These are phyloP conservation scores for Drosophila diplacantha DNA, from an alignment of 2,888 invertebrate genomes.

Conservation along the genomic window DNA sequence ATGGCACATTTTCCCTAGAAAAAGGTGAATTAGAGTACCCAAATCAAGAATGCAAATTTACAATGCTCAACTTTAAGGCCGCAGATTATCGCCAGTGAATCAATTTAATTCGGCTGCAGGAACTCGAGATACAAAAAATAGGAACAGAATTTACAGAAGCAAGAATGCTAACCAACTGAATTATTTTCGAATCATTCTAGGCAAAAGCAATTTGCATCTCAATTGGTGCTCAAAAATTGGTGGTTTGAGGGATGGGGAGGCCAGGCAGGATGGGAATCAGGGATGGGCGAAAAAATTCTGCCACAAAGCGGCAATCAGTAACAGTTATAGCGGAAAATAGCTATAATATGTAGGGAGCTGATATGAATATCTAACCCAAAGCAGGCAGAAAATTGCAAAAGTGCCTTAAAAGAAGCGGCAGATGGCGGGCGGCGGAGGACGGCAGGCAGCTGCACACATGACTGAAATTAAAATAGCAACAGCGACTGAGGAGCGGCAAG, in stretches of 20 bases:
- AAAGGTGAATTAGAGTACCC: background rate
- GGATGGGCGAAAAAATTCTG: conserved; percentile 33
- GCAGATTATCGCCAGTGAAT: conserved; percentile 51
- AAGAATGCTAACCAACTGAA: conserved; percentile 57
- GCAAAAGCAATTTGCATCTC: conserved; percentile 69
- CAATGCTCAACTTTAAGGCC: conserved; percentile 38
- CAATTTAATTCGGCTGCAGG: conserved; percentile 50
- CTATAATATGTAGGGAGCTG: conserved; percentile 65
- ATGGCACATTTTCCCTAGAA: background rate
- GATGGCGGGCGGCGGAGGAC: conserved; percentile 3
- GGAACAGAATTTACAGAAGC: conserved; percentile 17
- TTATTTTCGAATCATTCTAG: conserved; percentile 68
- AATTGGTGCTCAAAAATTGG: conserved; percentile 57
- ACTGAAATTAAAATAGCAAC: conserved; percentile 64
- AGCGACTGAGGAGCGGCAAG: conserved; percentile 29
- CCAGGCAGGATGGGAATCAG: conserved; percentile 2
- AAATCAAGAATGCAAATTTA: conserved; percentile 20
- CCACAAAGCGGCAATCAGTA: conserved; percentile 73
- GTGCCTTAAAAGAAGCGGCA: conserved; percentile 57
- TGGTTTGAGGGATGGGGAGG: background rate
- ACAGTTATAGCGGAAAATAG: conserved; percentile 73
- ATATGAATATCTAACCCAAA: conserved; percentile 70
- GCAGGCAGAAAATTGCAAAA: conserved; percentile 64
- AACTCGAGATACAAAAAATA: conserved; percentile 22
- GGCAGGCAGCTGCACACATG: conserved; percentile 65